Conservation (phyloP, 2,113 vertebrate species). For the Proteles cristata region DNA sequence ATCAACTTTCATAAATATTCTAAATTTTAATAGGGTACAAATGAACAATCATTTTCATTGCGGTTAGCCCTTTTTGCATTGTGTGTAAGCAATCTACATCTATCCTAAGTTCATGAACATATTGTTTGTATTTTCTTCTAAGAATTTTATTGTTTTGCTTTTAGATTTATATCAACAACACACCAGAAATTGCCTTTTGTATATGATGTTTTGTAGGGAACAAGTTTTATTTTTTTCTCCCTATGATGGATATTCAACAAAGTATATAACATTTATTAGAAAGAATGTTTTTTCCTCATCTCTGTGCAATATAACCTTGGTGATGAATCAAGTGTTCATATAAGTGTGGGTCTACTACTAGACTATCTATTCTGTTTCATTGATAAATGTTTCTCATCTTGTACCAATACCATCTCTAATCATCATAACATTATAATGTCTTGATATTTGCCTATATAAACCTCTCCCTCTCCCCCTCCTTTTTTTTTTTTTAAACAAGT, state of each 20-base stretch:
- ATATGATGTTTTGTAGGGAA: neutral
- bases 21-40: neutral
- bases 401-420: neutral
- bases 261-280: neutral
- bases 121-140: neutral
- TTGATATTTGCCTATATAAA: neutral
- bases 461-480: rapidly evolving
- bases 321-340: neutral
- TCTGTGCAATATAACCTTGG: neutral
- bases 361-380: neutral
- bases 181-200: neutral
- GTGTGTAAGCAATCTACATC: neutral
- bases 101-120: neutral
- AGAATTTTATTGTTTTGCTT: neutral
- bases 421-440: neutral
- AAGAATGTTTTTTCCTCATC: neutral
- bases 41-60: neutral
- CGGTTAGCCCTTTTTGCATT: neutral
- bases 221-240: neutral
- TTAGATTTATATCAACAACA: neutral
- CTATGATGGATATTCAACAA: neutral
- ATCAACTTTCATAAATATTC: neutral
- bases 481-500: neutral
- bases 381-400: neutral
- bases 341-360: neutral